Conservation (phyloP, 1,140 invertebrate genomes). For the Diabrotica undecimpunctata region DNA sequence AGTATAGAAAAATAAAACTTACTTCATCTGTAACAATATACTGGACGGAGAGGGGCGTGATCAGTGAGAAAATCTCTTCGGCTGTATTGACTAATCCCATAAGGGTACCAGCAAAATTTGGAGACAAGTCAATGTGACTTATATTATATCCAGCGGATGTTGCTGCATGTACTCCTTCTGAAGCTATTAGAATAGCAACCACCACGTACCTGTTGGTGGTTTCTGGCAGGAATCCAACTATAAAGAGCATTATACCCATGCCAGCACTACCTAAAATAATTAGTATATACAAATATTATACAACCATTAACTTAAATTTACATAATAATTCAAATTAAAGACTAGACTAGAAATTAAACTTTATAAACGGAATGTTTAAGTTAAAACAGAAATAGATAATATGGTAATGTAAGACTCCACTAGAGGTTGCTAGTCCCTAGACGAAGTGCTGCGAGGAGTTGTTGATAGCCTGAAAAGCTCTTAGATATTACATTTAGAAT, state of each 20-base stretch:
- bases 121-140: slow-evolving; percentile 71
- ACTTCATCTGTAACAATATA: slow-evolving; percentile 61
- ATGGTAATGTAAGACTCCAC: too few species aligned
- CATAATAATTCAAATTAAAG: too few species aligned
- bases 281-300: too few species aligned
- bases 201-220: slow-evolving; percentile 50
- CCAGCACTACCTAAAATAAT: slow-evolving; percentile 51
- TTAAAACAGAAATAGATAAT: too few species aligned
- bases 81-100: slow-evolving; percentile 75
- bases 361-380: too few species aligned
- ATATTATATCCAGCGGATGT: slow-evolving; percentile 62
- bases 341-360: too few species aligned
- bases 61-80: slow-evolving; percentile 65
- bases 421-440: too few species aligned
- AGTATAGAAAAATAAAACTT: slow-evolving; percentile 26
- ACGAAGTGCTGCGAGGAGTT: too few species aligned
- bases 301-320: too few species aligned
- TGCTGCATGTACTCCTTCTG: slow-evolving; percentile 72
- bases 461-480: too few species aligned
- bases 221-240: slow-evolving; percentile 54
- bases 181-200: slow-evolving; percentile 59
- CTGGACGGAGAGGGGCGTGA: slow-evolving; percentile 64
- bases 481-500: too few species aligned
- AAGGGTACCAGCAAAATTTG: slow-evolving; percentile 65
- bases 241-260: slow-evolving; percentile 58